phyloP scores from a whole-genome alignment of 2,113 vertebrate species.

The Brienomyrus brachyistius region DNA sequence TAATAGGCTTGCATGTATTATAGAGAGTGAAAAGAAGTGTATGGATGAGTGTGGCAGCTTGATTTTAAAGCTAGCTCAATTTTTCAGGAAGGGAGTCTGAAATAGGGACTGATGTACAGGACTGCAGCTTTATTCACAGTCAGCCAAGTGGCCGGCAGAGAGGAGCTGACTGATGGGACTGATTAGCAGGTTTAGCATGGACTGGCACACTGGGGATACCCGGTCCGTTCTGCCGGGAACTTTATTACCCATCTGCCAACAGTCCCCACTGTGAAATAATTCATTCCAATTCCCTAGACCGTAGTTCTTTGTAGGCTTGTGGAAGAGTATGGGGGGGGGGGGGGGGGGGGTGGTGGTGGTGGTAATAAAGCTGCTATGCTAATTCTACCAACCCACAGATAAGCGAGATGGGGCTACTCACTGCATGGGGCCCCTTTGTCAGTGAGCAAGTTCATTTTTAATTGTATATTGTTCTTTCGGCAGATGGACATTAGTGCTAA shows the following conservation, averaged over 20 bases:
- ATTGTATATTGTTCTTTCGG: slow-evolving; percentile 6
- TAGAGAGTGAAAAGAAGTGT: not conserved
- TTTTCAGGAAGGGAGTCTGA: not conserved
- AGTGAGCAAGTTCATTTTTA: slow-evolving; percentile 10
- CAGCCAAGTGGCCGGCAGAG: slow-evolving; percentile 36
- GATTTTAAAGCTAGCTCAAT: not conserved
- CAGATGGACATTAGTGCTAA: not conserved
- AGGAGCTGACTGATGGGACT: slow-evolving; percentile 35
- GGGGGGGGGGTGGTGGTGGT: not conserved
- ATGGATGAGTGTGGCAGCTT: not conserved
- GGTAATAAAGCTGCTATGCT: not conserved
- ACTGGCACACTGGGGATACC: slow-evolving; percentile 42
- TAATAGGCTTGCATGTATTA: slow-evolving; percentile 19
- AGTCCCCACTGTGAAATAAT: slow-evolving; percentile 39
- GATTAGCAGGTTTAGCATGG: slow-evolving; percentile 46
- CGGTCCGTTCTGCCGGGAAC: slow-evolving; percentile 51
- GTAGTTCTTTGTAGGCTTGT: slow-evolving; percentile 31
- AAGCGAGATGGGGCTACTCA: not conserved
- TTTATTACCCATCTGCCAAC: slow-evolving; percentile 55
- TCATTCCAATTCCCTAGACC: slow-evolving; percentile 52
- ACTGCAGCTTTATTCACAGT: not conserved
- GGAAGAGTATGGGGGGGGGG: slow-evolving; percentile 6
- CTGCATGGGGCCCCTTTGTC: not conserved
- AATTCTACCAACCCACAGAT: not conserved
- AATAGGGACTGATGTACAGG: not conserved